phyloP scores from a whole-genome alignment of 2,888 invertebrate species.

The Cheilosia vulpina region DNA sequence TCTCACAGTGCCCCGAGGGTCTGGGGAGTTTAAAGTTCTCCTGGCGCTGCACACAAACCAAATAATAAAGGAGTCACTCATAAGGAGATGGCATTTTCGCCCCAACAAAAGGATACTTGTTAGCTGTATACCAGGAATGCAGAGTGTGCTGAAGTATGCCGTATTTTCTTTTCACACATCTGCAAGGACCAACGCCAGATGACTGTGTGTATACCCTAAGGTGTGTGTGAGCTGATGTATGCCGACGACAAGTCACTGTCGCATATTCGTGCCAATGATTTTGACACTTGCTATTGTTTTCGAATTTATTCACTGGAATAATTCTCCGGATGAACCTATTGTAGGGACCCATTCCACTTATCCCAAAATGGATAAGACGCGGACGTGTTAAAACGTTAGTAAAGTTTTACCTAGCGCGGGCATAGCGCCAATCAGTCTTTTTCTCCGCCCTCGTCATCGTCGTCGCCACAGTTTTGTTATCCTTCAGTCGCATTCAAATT shows the following conservation, averaged over 20 bases:
- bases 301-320: slow-evolving; percentile 30
- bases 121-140: slow-evolving; percentile 6
- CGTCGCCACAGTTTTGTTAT: background rate
- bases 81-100: slow-evolving; percentile 49
- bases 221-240: background rate
- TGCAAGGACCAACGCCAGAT: slow-evolving; percentile 1
- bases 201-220: slow-evolving; percentile 1
- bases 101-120: slow-evolving; percentile 34
- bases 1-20: slow-evolving; percentile 62
- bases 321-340: background rate
- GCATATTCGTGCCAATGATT: slow-evolving; percentile 50
- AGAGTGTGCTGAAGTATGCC: slow-evolving; percentile 20
- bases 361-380: slow-evolving; percentile 11
- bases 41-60: slow-evolving; percentile 10
- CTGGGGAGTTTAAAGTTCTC: slow-evolving; percentile 56
- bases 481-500: slow-evolving; percentile 19
- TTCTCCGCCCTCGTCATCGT: background rate
- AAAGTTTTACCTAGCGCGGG: slow-evolving; percentile 5
- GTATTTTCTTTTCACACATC: slow-evolving; percentile 24
- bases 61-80: slow-evolving; percentile 31
- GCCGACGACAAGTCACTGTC: background rate
- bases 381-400: background rate
- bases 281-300: slow-evolving; percentile 59
- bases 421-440: background rate
- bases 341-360: slow-evolving; percentile 22